Evolutionary conservation across 2,888 invertebrate genomes (phyloP).

Genomic region (Habrosyne pyritoides): DNA sequence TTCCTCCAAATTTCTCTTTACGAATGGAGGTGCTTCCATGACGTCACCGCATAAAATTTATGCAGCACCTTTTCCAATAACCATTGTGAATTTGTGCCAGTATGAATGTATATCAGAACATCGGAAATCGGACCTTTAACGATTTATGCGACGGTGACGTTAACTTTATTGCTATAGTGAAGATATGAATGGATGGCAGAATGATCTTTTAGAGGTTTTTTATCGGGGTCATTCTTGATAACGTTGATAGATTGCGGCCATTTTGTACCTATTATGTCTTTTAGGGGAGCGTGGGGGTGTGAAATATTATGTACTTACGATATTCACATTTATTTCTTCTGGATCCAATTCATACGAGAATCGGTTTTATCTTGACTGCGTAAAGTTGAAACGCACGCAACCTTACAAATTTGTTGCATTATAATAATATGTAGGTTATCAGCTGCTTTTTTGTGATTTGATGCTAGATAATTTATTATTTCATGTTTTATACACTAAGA

Average conservation of each 20-base stretch:
- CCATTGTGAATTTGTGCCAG: not conserved
- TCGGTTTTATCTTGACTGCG: not conserved
- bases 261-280: conserved; percentile 6
- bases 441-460: no score
- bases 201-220: conserved; percentile 5
- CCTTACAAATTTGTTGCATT: no score
- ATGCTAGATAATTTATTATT: no score
- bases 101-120: conserved; percentile 5
- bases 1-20: not conserved
- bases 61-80: conserved; percentile 4
- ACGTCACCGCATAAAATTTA: not conserved
- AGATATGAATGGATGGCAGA: conserved; percentile 7
- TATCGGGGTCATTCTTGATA: conserved; percentile 6
- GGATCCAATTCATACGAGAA: not conserved
- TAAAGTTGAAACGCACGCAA: not conserved
- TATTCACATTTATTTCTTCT: not conserved
- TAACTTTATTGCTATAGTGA: conserved; percentile 7
- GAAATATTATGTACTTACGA: conserved; percentile 4
- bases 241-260: conserved; percentile 7
- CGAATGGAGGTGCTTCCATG: not conserved
- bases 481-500: no score
- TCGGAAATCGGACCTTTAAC: conserved; percentile 7
- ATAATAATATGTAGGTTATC: no score
- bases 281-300: not conserved
- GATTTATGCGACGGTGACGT: conserved; percentile 5